Evolutionary conservation across 2,113 vertebrate species (phyloP), one percentile per base, ranked within the genome.

Genomic region (Brachyhypopomus occidentalis): DNA sequence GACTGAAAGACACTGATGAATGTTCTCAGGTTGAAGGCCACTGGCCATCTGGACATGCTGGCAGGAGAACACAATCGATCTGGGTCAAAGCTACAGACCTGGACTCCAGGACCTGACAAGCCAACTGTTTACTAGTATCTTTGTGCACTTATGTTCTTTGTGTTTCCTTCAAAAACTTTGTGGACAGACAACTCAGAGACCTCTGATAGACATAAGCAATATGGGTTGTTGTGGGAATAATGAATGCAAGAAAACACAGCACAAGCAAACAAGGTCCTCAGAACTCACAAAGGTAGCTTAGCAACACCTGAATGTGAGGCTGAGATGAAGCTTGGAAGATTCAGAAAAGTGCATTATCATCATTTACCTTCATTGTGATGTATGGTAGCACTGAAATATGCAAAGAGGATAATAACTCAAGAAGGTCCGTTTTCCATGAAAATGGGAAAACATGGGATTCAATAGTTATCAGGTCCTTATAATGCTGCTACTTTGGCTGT

Each of bases 1-100:
- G 90, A 90, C 88, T 86, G 89, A 76, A 75, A 86, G 89, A 88
- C 89, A 87, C 84, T 89, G 89, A 92, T 91, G 77, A 80, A 92
- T 91, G 89, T 88, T 86, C 87, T 87, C 87, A 22, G 66, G 66
- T 34, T 41, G 66, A 70, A 70, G 66, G 34, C 66, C 66, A n/a
- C 38, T 82, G 89, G 89, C 89, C 88, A 90, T 90, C 88, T 91
- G 91, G 79, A 55, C 84, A 87, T 82, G 77, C 74, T 85, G 85
- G 83, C 63, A 85, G 88, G 87, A 78, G 59, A 71, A 11, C 23
- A 45, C 70, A 86, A 90, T 91, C 86, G 79, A 91, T 91, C 90
- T 88, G 77, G 88, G 89, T 91, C 89, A 85, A 79, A 83, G 85
- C 82, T 81, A 72, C 79, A 48, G 86, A 83, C 72, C 75, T 62